Evolutionary conservation across 2,888 invertebrate species (phyloP).

Genomic region (Hermodice carunculata): DNA sequence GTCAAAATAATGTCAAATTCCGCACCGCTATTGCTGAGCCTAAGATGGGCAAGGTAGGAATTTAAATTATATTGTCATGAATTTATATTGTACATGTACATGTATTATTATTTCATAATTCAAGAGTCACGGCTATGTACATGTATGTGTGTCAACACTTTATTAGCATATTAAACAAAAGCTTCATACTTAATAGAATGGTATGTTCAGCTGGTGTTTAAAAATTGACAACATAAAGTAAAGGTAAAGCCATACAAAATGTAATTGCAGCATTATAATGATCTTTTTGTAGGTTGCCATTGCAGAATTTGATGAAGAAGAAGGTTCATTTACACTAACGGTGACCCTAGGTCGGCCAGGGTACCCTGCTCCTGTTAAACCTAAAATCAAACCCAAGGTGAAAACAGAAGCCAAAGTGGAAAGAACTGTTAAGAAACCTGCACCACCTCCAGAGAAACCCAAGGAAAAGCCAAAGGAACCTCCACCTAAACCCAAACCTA

Average conservation of each 20-base stretch:
- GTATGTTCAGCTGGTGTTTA: too few species aligned
- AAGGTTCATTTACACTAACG: conserved; percentile 62
- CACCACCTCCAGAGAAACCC: conserved; percentile 13
- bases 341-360: conserved; percentile 63
- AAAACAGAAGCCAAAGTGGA: conserved; percentile 12
- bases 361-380: not conserved
- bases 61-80: not conserved
- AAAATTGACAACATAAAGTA: too few species aligned
- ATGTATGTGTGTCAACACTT: too few species aligned
- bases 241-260: too few species aligned
- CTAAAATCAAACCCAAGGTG: not conserved
- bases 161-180: too few species aligned
- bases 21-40: conserved; percentile 58
- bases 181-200: too few species aligned
- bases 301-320: conserved; percentile 66
- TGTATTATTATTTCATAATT: too few species aligned
- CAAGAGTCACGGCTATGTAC: too few species aligned
- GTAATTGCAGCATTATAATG: too few species aligned
- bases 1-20: conserved; percentile 59
- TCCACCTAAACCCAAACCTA: conserved; percentile 42
- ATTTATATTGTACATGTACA: too few species aligned
- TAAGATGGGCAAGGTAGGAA: conserved; percentile 65
- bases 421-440: not conserved
- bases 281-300: conserved; percentile 62
- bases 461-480: conserved; percentile 18